These are phyloP conservation scores for Resseliella maxima DNA, from an alignment of 2,888 invertebrate species.

Conservation along the genomic window DNA sequence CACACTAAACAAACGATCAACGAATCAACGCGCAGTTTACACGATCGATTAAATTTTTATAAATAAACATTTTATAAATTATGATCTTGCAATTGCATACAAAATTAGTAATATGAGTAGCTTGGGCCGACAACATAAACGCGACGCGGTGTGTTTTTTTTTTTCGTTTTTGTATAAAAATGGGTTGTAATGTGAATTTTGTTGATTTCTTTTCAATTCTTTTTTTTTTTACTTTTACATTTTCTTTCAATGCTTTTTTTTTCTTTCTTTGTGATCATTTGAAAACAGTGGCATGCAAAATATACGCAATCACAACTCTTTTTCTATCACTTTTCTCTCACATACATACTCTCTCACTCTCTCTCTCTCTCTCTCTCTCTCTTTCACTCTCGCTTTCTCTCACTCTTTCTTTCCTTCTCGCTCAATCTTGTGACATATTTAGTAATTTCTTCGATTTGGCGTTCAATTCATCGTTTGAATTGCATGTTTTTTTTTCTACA, in stretches of 20 bases:
- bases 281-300: background rate
- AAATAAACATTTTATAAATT: slow-evolving; percentile 47
- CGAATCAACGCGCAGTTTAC: slow-evolving; percentile 38
- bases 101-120: slow-evolving; percentile 24
- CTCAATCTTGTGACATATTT: background rate
- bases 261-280: no score
- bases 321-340: no score
- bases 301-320: background rate
- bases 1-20: slow-evolving; percentile 19
- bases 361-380: no score
- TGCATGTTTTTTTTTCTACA: background rate
- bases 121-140: no score
- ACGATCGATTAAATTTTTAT: slow-evolving; percentile 51
- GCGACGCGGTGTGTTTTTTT: no score
- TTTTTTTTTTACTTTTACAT: no score
- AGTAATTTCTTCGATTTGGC: background rate
- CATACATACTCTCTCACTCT: no score
- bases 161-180: background rate
- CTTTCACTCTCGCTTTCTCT: no score
- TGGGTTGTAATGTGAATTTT: background rate
- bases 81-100: slow-evolving; percentile 39
- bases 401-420: background rate
- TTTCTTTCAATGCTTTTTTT: no score
- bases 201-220: background rate
- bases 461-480: background rate